Percentiles rank a stretch among this genome's conserved stretches.
Evolutionary conservation across 2,113 vertebrate species (phyloP).

Genomic region (Solenodon paradoxus): DNA sequence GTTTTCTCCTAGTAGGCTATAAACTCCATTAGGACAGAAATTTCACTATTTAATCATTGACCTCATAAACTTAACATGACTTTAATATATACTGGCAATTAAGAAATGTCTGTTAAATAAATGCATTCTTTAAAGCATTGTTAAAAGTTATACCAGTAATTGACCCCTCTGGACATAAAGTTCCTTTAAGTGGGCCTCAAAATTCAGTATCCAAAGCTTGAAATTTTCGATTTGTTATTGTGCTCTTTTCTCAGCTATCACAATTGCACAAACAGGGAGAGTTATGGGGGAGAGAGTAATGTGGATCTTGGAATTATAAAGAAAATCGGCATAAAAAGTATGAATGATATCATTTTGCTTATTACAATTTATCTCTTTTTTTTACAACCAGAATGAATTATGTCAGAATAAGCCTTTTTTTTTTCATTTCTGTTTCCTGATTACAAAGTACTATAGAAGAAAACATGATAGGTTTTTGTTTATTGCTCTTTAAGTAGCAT

Average conservation of each 20-base stretch:
- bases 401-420: background rate
- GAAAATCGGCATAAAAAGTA: background rate
- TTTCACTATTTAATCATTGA: background rate
- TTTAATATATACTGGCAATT: background rate
- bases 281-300: background rate
- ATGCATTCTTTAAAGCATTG: background rate
- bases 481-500: background rate
- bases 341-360: background rate
- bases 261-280: background rate
- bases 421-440: background rate
- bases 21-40: background rate
- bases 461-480: background rate
- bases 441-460: background rate
- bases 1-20: background rate
- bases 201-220: background rate
- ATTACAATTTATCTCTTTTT: background rate
- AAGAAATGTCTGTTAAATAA: background rate
- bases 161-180: background rate
- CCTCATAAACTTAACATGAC: background rate
- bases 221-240: background rate
- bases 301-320: background rate
- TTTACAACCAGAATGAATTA: background rate
- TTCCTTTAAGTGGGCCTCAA: background rate
- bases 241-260: background rate
- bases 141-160: background rate